phyloP scores from a whole-genome alignment of 1,140 invertebrate species.

The Rhyacophila brunnea region DNA sequence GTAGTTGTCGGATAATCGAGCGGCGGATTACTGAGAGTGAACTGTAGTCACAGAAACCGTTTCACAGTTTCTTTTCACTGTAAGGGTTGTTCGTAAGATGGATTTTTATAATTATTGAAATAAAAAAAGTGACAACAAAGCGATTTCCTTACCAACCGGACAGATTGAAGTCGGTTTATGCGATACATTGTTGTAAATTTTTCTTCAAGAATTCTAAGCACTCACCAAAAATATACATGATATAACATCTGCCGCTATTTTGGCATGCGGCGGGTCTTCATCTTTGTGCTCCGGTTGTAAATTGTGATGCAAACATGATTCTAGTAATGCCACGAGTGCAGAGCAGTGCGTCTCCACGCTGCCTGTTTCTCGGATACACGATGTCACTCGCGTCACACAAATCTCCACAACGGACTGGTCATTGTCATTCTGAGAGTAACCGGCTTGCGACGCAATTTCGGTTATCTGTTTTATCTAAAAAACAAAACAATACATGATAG shows the following conservation, averaged over 20 bases:
- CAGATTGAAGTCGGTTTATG: too few species aligned
- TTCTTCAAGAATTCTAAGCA: too few species aligned
- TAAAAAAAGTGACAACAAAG: too few species aligned
- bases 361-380: slow-evolving; percentile 85
- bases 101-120: too few species aligned
- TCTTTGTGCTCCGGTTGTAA: slow-evolving; percentile 74
- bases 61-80: too few species aligned
- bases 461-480: slow-evolving; percentile 70
- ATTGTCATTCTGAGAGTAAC: slow-evolving; percentile 83
- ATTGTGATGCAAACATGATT: slow-evolving; percentile 86
- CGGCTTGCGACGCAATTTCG: slow-evolving; percentile 74
- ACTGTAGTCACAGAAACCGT: too few species aligned
- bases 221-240: slow-evolving; percentile 90
- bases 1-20: too few species aligned
- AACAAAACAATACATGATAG: slow-evolving; percentile 5
- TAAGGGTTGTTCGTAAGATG: too few species aligned
- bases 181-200: too few species aligned
- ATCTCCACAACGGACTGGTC: slow-evolving; percentile 93
- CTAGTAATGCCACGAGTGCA: slow-evolving; percentile 77
- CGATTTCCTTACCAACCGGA: too few species aligned
- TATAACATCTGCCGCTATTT: slow-evolving; percentile 91
- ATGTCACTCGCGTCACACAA: slow-evolving; percentile 83
- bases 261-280: slow-evolving; percentile 91
- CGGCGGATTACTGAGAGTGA: too few species aligned
- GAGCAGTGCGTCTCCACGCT: slow-evolving; percentile 83